Evolutionary conservation across 2,888 invertebrate species (phyloP), one percentile per base, ranked within the genome.

Genomic region (Latheticus oryzae): DNA sequence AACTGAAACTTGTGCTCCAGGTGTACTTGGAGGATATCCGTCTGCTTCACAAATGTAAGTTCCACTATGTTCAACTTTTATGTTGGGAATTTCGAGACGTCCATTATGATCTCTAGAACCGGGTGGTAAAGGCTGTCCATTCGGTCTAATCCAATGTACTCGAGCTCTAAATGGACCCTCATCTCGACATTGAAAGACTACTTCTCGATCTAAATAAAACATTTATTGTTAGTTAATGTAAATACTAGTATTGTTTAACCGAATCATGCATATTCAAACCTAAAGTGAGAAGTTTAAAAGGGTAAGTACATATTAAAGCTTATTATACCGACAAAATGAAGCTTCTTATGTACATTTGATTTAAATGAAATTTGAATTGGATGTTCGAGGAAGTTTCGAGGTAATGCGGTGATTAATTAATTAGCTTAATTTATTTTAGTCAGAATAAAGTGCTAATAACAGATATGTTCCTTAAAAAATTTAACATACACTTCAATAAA

Each of bases 131-230:
- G 88, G 86, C 48, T 83, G 79, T 17, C 88, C 88, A 43, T 87
- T 87, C 33, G 87, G 89, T 45, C 90, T 84, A 0, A 85, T 74
- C 91, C 93, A 93, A 21, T 84, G 84, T 2, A 95, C 92, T 42
- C 83, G 83, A 1, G 90, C 89, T 48, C 94, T 83, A 0, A 84
- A 75, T 0, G 85, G 85, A n/a, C 96, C 93, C 78, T 93, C 93
- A 72, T 95, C 95, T 63, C 95, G 88, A 74, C 97, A 97, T 79
- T 90, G 90, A 84, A 96, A 93, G 21, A 95, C 93, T 24, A 95
- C 95, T 78, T 95, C 95, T 28, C 91, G 89, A 77, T 92, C 96
- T 94, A 67, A 33, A 67, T 45, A 28, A 32, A 16, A 45, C 4
- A 33, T 24, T 42, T n/a, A 42, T 16, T n/a, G n/a, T n/a, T n/a